phyloP scores from a whole-genome alignment of 2,113 vertebrate species.

The Parus major region DNA sequence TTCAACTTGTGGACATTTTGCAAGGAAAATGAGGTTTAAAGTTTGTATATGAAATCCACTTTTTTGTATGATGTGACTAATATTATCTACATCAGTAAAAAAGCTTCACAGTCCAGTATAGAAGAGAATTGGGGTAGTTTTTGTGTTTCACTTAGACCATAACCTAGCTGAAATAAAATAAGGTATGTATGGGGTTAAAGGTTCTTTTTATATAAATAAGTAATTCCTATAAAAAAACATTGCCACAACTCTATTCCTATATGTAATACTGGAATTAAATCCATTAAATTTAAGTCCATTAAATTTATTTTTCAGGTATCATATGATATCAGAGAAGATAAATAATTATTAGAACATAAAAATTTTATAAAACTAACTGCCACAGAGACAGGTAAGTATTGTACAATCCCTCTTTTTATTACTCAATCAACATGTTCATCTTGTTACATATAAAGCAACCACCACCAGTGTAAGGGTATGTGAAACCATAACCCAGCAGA shows the following conservation, averaged over 20 bases:
- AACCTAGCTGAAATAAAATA: neutral
- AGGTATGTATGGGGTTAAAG: neutral
- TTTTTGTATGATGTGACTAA: neutral
- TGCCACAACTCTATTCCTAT: neutral
- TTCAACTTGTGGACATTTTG: neutral
- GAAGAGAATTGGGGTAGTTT: neutral
- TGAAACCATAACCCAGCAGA: neutral
- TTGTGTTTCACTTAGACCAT: neutral
- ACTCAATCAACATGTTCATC: neutral
- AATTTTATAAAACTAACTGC: neutral
- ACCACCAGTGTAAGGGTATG: neutral
- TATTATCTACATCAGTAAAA: neutral
- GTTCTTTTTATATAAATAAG: neutral
- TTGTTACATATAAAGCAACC: neutral
- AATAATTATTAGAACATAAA: neutral
- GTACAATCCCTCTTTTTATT: neutral
- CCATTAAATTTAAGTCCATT: neutral
- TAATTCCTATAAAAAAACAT: neutral
- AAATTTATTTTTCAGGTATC: neutral
- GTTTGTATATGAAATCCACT: neutral
- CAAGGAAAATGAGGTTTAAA: neutral
- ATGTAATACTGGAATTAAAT: neutral
- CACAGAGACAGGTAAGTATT: neutral
- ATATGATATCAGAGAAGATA: neutral
- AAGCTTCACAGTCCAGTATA: neutral